Evolutionary conservation across 2,113 vertebrate genomes (phyloP), one percentile per base, ranked within the genome.

Genomic region (Austrofundulus limnaeus): DNA sequence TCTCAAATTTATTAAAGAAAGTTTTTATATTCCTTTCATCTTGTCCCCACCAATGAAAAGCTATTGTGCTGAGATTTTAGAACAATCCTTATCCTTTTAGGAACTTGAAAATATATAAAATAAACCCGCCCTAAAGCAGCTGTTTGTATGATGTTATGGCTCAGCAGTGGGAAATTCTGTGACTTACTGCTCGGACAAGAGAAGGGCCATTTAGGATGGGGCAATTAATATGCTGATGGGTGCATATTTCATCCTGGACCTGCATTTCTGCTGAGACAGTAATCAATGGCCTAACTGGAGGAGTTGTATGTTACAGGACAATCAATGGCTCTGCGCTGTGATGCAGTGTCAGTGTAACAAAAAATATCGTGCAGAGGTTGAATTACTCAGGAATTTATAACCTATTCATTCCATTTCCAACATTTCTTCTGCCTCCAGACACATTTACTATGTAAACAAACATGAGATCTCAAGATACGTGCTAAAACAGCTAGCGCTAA

Each of bases 171-270:
- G 31, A 38, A 50, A 15, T 16, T 48, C 3, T 14, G 17, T 74
- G 72, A 83, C 48, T 83, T 66, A 69, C 47, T 54, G 74, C 79
- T 46, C 24, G 53, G 34, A 66, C 3, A 64, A 37, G 53, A 69
- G 63, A 21, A 70, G 71, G 50, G 42, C 14, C 31, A 45, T 81
- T 85, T 63, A 20, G 61, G 52, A 53, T 64, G 31, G 72, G 47
- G 66, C 57, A 83, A 90, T 90, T 82, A 87, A 81, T 84, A 77
- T 80, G 68, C 53, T 63, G 60, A 84, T 86, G 65, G 78, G 73
- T 7, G 20, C 76, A 84, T 88, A 76, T 75, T 81, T 88, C 71
- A 71, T 65, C 58, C 60, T 15, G 0, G 17, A 55, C 42, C 57
- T 45, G 56, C 39, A 2, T 70, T 82, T 84, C 76, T 83, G 71